Base-by-base conservation (phyloP, 2,797 vertebrate genomes). In the Gobionotothen gibberifrons region DNA sequence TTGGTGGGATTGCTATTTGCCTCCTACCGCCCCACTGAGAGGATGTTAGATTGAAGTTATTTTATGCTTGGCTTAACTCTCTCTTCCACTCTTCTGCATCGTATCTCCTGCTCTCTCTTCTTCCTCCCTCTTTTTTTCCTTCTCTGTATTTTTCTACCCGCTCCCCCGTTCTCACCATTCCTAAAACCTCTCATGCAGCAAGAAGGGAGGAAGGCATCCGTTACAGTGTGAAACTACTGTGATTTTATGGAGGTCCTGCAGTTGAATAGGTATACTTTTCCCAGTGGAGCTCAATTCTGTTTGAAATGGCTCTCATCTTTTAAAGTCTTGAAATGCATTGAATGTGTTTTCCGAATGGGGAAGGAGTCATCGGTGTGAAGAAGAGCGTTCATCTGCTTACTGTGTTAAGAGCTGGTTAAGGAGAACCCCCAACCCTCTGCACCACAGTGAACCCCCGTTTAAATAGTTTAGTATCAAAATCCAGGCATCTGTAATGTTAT, bases 11-110 rank as follows among this genome's bases (percentile, higher is more conserved):
- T 93, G 88, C 86, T 94, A 93, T 93, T 85, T 94, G 87, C 86
- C 91, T 94, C 93, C 85, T 87, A 79, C 86, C 85, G 79, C 93
- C 91, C 91, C 85, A 67, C 83, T 42, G 86, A 93, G 88, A 94
- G 93, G 91, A 90, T 93, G 93, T 89, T 92, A 94, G 89, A 94
- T 93, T 85, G 84, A 95, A 93, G 88, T 94, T 94, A 94, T 88
- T 94, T 96, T 95, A 94, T 93, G 92, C 82, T 92, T 96, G 93
- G 90, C 84, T 93, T 94, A 92, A 72, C 85, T 91, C 91, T 94
- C 91, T 91, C 84, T 90, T 88, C 91, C 91, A 93, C 89, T 95
- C 93, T 92, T 93, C 91, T 93, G 94, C 94, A 94, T 94, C 90
- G 76, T 88, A 91, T 93, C 93, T 94, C 85, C 89, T 84, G 79